Evolutionary conservation across 2,113 vertebrate species (phyloP).

Genomic region (Turdus rufiventris): DNA sequence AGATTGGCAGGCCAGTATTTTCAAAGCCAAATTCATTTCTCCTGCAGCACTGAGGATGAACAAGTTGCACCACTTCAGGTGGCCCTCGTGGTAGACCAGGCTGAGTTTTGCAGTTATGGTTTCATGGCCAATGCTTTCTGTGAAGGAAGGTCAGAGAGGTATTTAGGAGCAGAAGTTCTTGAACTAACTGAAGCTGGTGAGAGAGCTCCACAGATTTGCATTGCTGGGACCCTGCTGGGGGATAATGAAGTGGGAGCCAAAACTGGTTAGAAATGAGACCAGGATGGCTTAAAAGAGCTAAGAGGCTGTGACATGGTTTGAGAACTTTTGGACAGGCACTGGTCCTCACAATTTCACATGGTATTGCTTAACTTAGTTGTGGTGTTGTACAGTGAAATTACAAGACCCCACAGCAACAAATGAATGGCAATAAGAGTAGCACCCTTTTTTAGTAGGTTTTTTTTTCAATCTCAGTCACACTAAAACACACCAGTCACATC

Average conservation of each 20-base stretch:
- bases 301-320: rapidly evolving
- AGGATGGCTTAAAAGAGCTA: background rate
- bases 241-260: background rate
- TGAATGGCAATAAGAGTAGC: background rate
- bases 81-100: background rate
- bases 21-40: background rate
- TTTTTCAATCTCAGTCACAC: background rate
- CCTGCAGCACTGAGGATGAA: background rate
- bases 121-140: background rate
- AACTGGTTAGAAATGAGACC: background rate
- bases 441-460: background rate
- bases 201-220: background rate
- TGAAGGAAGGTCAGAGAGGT: background rate
- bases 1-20: background rate
- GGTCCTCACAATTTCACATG: background rate
- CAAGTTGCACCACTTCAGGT: background rate
- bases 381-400: background rate
- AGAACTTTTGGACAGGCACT: background rate
- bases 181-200: background rate
- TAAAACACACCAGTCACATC: background rate
- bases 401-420: background rate
- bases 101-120: background rate
- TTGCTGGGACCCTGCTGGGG: background rate
- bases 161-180: background rate
- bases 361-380: background rate